phyloP scores from a whole-genome alignment of 1,140 invertebrate genomes.

The Nixonia krombeini region DNA sequence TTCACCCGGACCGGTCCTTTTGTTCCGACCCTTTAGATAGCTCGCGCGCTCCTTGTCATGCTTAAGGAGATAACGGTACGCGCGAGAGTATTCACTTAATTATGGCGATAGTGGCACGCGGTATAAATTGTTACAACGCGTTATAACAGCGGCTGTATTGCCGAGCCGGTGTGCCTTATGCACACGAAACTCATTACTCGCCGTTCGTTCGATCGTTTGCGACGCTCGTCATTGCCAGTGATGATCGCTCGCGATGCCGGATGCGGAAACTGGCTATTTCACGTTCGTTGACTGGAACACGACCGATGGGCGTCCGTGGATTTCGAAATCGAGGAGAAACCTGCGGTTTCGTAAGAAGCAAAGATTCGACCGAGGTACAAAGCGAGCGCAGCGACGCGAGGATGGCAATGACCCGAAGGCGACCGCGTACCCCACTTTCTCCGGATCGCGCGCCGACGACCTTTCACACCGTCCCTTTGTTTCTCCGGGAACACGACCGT shows the following conservation, averaged over 20 bases:
- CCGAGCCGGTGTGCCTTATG: conserved; percentile 18
- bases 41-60: conserved; percentile 47
- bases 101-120: conserved; percentile 39
- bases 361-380: too few species aligned
- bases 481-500: conserved; percentile 37
- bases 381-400: too few species aligned
- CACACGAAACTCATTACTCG: conserved; percentile 35
- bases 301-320: too few species aligned
- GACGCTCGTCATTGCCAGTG: conserved; percentile 23
- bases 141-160: conserved; percentile 37
- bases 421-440: conserved; percentile 35
- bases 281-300: too few species aligned
- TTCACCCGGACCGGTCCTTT: conserved; percentile 30
- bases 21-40: conserved; percentile 45
- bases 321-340: neutral
- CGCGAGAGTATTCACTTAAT: conserved; percentile 45
- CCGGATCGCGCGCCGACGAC: conserved; percentile 27
- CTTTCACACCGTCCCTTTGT: conserved; percentile 47
- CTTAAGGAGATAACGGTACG: conserved; percentile 42
- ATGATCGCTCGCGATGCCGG: too few species aligned
- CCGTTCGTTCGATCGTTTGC: conserved; percentile 33
- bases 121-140: conserved; percentile 41
- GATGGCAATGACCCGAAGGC: conserved; percentile 32
- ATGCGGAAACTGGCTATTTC: too few species aligned
- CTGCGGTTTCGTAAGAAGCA: too few species aligned